These are phyloP conservation scores for Opisthograptis luteolata DNA, from an alignment of 2,888 invertebrate species.

Conservation along the genomic window DNA sequence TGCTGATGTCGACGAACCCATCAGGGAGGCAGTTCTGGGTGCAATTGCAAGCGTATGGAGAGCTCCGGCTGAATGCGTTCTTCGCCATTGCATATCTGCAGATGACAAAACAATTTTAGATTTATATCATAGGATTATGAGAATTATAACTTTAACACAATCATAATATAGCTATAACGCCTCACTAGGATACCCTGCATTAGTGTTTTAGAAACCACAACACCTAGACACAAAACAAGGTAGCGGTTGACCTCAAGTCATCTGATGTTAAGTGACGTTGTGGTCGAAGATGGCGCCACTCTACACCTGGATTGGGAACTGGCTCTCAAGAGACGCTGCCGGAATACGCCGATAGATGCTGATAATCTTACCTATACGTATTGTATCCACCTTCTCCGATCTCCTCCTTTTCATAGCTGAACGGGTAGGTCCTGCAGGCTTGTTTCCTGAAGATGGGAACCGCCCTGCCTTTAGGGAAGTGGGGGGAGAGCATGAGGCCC, in stretches of 20 bases:
- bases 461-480: constrained; percentile 76
- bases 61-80: constrained; percentile 60
- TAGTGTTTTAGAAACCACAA: no score
- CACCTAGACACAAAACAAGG: no score
- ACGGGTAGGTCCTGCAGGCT: constrained; percentile 89
- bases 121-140: constrained; percentile 14
- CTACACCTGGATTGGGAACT: no score
- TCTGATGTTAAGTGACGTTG: no score
- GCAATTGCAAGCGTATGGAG: constrained; percentile 87
- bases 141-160: no score
- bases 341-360: no score
- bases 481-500: constrained; percentile 88
- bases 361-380: constrained; percentile 84
- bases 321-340: no score
- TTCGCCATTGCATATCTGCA: constrained; percentile 59
- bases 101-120: background rate
- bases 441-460: constrained; percentile 90
- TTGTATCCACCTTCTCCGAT: constrained; percentile 77
- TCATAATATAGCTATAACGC: no score
- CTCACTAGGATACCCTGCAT: no score
- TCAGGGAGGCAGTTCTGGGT: constrained; percentile 78
- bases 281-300: no score
- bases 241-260: no score
- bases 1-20: constrained; percentile 88
- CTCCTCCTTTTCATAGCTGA: constrained; percentile 52